phyloP scores from a whole-genome alignment of 2,888 invertebrate species.

The Dolichomitus sp. region DNA sequence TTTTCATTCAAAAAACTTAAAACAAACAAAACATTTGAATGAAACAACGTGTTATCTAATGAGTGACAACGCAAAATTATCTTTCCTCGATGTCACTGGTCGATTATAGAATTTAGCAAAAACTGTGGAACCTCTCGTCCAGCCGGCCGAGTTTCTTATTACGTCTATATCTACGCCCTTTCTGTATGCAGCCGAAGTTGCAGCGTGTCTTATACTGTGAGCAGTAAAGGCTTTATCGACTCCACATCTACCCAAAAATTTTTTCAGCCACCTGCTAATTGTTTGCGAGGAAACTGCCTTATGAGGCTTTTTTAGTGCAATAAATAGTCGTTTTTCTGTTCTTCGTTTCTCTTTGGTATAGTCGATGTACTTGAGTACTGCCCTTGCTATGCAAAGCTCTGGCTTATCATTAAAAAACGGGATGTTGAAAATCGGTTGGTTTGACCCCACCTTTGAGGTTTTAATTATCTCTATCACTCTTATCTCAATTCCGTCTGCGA shows the following conservation, averaged over 20 bases:
- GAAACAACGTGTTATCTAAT: neutral
- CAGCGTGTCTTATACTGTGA: constrained; percentile 49
- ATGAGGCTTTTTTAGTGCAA: constrained; percentile 50
- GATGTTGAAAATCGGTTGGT: constrained; percentile 13
- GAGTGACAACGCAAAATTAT: constrained; percentile 9
- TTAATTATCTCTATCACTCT: neutral
- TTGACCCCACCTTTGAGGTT: constrained; percentile 20
- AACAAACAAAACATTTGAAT: neutral
- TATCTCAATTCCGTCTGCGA: neutral
- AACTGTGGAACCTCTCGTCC: constrained; percentile 39
- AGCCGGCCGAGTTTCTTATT: constrained; percentile 48
- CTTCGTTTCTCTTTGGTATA: constrained; percentile 12
- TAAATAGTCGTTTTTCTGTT: constrained; percentile 21
- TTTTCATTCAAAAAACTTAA: neutral
- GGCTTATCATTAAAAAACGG: constrained; percentile 24
- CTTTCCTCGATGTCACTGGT: constrained; percentile 15
- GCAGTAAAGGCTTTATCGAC: constrained; percentile 36
- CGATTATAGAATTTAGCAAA: constrained; percentile 46
- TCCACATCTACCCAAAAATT: constrained; percentile 25
- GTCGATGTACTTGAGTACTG: constrained; percentile 12
- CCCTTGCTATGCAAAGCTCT: constrained; percentile 16
- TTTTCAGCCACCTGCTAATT: constrained; percentile 42
- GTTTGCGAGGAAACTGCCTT: constrained; percentile 22
- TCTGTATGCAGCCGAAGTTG: constrained; percentile 42
- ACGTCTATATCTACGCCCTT: constrained; percentile 33